Base-by-base conservation (phyloP, 2,888 invertebrate genomes). In the Odontomyia ornata region DNA sequence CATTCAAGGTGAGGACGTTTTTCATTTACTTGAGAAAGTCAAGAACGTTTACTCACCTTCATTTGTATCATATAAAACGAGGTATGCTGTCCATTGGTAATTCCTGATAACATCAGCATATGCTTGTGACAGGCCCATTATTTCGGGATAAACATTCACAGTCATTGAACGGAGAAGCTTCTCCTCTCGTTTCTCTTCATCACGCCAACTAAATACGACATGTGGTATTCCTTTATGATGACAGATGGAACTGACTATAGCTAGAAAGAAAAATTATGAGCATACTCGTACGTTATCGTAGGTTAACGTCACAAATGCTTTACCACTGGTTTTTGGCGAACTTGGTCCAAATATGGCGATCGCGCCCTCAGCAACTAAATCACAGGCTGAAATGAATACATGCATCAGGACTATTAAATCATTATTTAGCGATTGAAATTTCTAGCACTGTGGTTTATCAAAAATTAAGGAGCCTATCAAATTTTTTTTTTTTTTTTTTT, bases 1-100 rank as follows among this genome's bases (percentile, higher is more conserved):
- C n/a, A n/a, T n/a, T n/a, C n/a, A n/a, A n/a, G n/a, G n/a, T n/a
- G n/a, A n/a, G n/a, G n/a, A n/a, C n/a, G n/a, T n/a, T n/a, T n/a
- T n/a, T n/a, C n/a, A n/a, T n/a, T n/a, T n/a, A n/a, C n/a, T n/a
- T n/a, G n/a, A n/a, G n/a, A n/a, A n/a, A n/a, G n/a, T n/a, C n/a
- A n/a, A n/a, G n/a, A n/a, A 36, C 36, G 3, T 9, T 5, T 9
- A n/a, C 18, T 77, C 83, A 90, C 93, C 95, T 83, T 92, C 93
- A 83, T 93, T 92, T 83, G 92, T 91, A 87, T 96, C 95, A 84
- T 95, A 96, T 75, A 96, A 89, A 57, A 95, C 91, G 1, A 95
- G 93, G 82, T 93, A 95, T 80, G 90, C 90, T 80, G 91, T 91
- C 96, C 96, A 96, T 80, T 91, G 91, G 85, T 93, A 92, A 79